A percentile compares a stretch with the other conserved stretches of the same genome.
Evolutionary conservation across 2,797 vertebrate species (phyloP).

Genomic region (Micrastur ruficollis): DNA sequence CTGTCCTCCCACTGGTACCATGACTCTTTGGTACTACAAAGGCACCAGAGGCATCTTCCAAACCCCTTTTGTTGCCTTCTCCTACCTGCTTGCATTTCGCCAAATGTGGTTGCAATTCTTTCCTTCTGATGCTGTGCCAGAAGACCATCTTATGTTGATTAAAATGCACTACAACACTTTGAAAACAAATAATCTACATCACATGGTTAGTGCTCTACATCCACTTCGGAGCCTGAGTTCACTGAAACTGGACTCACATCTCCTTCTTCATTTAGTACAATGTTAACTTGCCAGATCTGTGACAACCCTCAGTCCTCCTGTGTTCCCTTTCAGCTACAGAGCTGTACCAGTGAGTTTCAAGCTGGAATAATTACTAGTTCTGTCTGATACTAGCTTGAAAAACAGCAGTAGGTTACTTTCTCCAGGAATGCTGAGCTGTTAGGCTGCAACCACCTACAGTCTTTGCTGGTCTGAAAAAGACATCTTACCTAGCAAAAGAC

Average conservation of each 20-base stretch:
- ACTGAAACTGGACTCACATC: neutral
- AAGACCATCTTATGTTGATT: conserved; percentile 27
- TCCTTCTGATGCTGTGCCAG: conserved; percentile 29
- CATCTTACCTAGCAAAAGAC: neutral
- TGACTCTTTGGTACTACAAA: neutral
- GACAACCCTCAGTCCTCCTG: neutral
- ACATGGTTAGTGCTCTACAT: neutral
- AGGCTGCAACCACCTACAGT: neutral
- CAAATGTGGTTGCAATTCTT: conserved; percentile 36
- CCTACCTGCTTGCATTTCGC: conserved; percentile 25
- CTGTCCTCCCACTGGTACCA: neutral
- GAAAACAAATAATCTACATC: conserved; percentile 26
- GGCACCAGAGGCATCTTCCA: neutral
- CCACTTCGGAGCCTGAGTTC: neutral
- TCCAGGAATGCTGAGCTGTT: neutral
- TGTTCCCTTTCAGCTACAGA: neutral
- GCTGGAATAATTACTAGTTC: neutral
- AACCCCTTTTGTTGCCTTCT: neutral
- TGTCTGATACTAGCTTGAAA: neutral
- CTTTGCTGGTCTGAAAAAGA: neutral
- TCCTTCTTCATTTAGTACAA: neutral
- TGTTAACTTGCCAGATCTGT: neutral
- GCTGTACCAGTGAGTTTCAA: neutral
- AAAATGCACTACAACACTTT: neutral
- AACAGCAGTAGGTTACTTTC: neutral